Base-by-base conservation (phyloP, 2,113 vertebrate genomes). In the Triplophysa dalaica region DNA sequence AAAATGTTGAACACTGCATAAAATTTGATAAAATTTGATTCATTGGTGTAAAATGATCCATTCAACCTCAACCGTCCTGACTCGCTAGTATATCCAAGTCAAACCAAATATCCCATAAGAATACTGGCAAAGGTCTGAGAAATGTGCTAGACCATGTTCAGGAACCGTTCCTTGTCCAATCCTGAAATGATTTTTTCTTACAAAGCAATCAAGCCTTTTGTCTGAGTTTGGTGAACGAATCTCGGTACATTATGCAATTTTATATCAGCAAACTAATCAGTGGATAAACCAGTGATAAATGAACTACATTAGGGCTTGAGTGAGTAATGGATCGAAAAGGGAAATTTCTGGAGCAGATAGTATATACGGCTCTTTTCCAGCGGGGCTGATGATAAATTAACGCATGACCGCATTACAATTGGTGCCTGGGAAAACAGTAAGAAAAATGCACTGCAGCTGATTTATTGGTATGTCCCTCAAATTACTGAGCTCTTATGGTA, bases 391-490 rank as follows among this genome's bases (percentile, higher is more conserved):
- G 73, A 82, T 82, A 75, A 81, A 84, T 83, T 63, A 74, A 43
- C 45, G 60, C 68, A 63, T 54, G 62, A 78, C 65, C 65, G 45
- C 45, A 22, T 24, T 19, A 41, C 75, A 62, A 72, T 19, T 29
- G 24, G 79, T 79, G 73, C 83, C 75, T 70, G 69, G 75, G 79
- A 82, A 81, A 77, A 77, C 72, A 58, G 70, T 24, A 60, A 74
- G 70, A 79, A 79, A 82, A 84, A 81, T 82, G 67, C 73, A 76
- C 61, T 61, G 79, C 83, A 86, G 83, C 81, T 84, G 85, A 73
- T 54, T 78, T 63, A 61, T 54, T 75, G 38, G 65, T 54, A 38
- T 45, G 64, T 64, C 56, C 64, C 73, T 56, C 72, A 82, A 67
- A 82, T 43, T 75, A 64, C 38, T 63, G 33, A 63, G 54, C 58